Evolutionary conservation across 1,140 invertebrate genomes (phyloP), one percentile per base, ranked within the genome.

Genomic region (Drosophila nebulosa): DNA sequence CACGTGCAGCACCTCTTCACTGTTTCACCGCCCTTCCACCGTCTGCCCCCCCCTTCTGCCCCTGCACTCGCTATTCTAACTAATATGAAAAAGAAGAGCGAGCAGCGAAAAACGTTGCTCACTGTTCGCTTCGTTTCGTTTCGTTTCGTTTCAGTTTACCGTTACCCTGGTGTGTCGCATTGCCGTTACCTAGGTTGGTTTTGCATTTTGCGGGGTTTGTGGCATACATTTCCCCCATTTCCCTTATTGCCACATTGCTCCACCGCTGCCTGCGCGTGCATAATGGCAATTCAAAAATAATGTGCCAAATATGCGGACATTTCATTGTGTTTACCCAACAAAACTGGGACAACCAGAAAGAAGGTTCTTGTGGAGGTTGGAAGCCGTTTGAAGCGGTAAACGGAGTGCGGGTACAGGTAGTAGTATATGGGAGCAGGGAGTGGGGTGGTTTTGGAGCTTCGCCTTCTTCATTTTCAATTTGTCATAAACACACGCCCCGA

Each of bases 251-350:
- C 16, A 9, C 46, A 26, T 53, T 68, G 75, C 55, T 88, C 81
- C 68, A 32, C 9, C 51, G 53, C 60, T 46, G 35, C n/a, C 24
- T 18, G 65, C 78, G 84, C 83, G 75, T 88, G 83, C 84, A 88
- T 83, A 88, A 83, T 77, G 75, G 79, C 83, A 88, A 88, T 83
- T 89, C 83, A 79, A 88, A 86, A 88, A 86, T 81, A 86, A 86
- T 88, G 75, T 88, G 83, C 83, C 79, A 79, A 86, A 86, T 78
- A 83, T 86, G 83, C 83, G 79, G 83, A 86, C 68, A 73, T 86
- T 88, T 75, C 68, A 88, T 81, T 88, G 81, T 86, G 81, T 86
- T 86, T 78, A 60, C 69, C 64, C 7, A 61, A 39, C 30, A 55
- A 51, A 69, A 69, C 66, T 74, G 56, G 67, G 50, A 12, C 66